Conservation (phyloP, 2,113 vertebrate species). For the Anoplopoma fimbria region DNA sequence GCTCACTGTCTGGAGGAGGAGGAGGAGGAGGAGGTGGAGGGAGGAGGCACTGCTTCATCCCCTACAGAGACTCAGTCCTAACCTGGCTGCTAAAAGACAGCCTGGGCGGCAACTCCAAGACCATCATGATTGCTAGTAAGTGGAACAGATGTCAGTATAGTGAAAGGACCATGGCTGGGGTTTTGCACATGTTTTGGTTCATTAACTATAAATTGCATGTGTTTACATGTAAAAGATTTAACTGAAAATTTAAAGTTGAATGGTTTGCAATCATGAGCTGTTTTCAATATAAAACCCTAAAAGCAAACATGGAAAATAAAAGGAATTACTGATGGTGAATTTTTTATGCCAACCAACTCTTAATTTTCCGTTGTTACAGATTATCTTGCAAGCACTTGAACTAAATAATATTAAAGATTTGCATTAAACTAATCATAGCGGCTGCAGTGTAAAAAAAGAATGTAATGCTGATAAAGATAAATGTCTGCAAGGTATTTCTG, state of each 20-base stretch:
- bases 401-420: neutral
- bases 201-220: no score
- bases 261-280: neutral
- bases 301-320: neutral
- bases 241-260: neutral
- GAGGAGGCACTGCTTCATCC: constrained; percentile 90
- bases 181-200: neutral
- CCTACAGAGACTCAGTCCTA: constrained; percentile 96
- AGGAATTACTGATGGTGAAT: neutral
- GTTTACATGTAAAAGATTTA: neutral
- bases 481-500: neutral
- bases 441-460: neutral
- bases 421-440: neutral
- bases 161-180: neutral
- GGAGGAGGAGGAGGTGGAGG: constrained; percentile 79
- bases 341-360: neutral
- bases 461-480: neutral
- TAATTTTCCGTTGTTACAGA: neutral
- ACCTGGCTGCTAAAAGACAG: constrained; percentile 99
- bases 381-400: neutral
- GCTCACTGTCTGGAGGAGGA: constrained; percentile 78
- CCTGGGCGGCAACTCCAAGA: constrained; percentile 96
- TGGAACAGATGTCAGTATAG: constrained; percentile 5
- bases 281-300: neutral
- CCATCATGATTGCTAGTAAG: constrained; percentile 98